Conservation (phyloP, 2,888 invertebrate genomes). For the Drosophila mettleri region DNA sequence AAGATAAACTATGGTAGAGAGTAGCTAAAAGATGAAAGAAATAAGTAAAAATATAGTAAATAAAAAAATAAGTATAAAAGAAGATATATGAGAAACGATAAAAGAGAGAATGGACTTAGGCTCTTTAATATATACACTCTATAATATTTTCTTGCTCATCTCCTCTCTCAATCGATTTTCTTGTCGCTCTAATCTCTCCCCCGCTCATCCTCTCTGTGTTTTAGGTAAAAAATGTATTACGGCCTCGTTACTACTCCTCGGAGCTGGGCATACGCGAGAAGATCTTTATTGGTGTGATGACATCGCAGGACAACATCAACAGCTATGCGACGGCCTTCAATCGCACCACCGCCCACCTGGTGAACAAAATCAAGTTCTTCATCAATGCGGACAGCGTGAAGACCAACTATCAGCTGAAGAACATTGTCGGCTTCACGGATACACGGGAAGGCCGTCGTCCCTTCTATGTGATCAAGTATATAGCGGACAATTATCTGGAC, state of each 20-base stretch:
- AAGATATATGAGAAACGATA: no score
- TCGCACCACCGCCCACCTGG: slow-evolving; percentile 92
- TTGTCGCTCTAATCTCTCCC: not conserved
- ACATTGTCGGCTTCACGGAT: slow-evolving; percentile 95
- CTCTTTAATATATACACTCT: no score
- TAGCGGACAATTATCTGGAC: slow-evolving; percentile 94
- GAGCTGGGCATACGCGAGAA: slow-evolving; percentile 97
- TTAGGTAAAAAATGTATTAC: slow-evolving; percentile 88
- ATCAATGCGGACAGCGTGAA: slow-evolving; percentile 87
- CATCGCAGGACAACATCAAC: slow-evolving; percentile 90
- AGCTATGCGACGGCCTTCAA: slow-evolving; percentile 93
- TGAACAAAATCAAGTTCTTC: slow-evolving; percentile 93
- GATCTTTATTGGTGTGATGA: slow-evolving; percentile 94
- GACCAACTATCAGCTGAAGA: slow-evolving; percentile 87
- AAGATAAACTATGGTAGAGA: no score
- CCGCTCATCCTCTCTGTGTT: not conserved
- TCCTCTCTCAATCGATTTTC: not conserved
- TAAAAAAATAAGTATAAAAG: no score
- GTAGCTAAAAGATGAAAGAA: no score
- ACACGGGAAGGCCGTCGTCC: slow-evolving; percentile 91
- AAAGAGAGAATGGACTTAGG: no score
- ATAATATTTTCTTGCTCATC: no score
- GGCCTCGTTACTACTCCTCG: slow-evolving; percentile 97
- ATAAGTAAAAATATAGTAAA: no score
- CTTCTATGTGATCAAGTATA: slow-evolving; percentile 95